Percentiles rank a stretch among this genome's conserved stretches.
These are phyloP conservation scores for Hoplostethus mediterraneus DNA, from an alignment of 2,797 vertebrate species.

Conservation along the genomic window DNA sequence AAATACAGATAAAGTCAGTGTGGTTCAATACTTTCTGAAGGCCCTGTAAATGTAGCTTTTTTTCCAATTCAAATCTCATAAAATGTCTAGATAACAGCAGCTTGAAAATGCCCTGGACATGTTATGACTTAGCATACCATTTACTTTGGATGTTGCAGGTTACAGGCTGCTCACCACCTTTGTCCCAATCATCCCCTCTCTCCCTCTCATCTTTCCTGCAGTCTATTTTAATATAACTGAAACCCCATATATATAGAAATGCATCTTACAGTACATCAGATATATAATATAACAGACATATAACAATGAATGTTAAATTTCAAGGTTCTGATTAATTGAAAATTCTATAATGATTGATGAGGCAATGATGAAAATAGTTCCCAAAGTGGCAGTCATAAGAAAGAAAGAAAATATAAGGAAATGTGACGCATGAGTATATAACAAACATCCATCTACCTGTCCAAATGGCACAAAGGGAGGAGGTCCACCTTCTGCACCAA, in stretches of 20 bases:
- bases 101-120: slow-evolving; percentile 1
- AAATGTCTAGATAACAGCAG: background rate
- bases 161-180: background rate
- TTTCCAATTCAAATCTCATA: background rate
- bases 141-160: slow-evolving; percentile 3
- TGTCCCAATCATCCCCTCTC: slow-evolving; percentile 3
- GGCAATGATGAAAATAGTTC: background rate
- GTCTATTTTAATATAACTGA: slow-evolving; percentile 27
- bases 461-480: slow-evolving; percentile 98
- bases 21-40: slow-evolving; percentile 6
- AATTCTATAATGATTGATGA: background rate
- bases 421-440: background rate
- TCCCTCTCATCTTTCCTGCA: background rate
- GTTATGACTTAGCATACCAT: background rate
- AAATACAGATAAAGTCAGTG: background rate
- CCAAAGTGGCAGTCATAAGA: background rate
- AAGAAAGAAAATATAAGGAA: background rate
- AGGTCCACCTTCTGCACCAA: slow-evolving; percentile 96
- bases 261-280: slow-evolving; percentile 30
- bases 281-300: background rate
- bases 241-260: too few relatives aligned
- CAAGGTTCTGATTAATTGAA: background rate
- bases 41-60: background rate
- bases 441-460: slow-evolving; percentile 86
- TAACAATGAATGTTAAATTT: background rate